Conservation (phyloP, 1,140 invertebrate genomes). For the Leptinotarsa undecemlineata region DNA sequence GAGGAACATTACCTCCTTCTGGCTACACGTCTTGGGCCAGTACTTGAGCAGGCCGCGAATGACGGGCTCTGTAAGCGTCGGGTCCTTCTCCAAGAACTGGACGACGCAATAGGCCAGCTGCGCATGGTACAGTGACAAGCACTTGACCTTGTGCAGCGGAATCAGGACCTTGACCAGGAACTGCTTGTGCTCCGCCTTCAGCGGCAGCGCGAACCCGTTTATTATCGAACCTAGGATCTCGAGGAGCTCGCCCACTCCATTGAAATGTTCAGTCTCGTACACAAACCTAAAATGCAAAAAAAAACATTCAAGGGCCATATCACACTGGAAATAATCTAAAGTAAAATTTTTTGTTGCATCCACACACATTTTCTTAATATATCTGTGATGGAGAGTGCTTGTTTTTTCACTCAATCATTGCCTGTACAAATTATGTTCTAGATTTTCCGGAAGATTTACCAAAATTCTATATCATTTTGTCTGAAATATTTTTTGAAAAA, state of each 20-base stretch:
- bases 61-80: slow-evolving; percentile 93
- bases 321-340: too few relatives aligned
- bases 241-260: slow-evolving; percentile 96
- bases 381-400: too few relatives aligned
- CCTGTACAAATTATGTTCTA: too few relatives aligned
- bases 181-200: slow-evolving; percentile 97
- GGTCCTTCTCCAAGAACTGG: slow-evolving; percentile 99
- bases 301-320: too few relatives aligned
- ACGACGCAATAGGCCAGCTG: slow-evolving; percentile 99
- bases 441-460: too few relatives aligned
- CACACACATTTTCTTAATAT: too few relatives aligned
- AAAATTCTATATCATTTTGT: too few relatives aligned
- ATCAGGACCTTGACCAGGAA: slow-evolving; percentile 98
- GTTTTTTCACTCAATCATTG: too few relatives aligned
- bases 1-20: slow-evolving; percentile 99
- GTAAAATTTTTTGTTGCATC: too few relatives aligned
- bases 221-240: slow-evolving; percentile 99
- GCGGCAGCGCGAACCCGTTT: slow-evolving; percentile 96
- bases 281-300: slow-evolving; percentile 79
- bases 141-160: slow-evolving; percentile 97
- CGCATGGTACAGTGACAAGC: slow-evolving; percentile 90
- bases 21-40: slow-evolving; percentile 99
- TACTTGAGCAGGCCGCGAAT: slow-evolving; percentile 95
- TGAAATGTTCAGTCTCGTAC: slow-evolving; percentile 99
- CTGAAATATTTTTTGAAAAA: too few relatives aligned